Percentiles rank a stretch among this genome's conserved stretches.
Conservation (phyloP, 1,140 invertebrate genomes). For the Monochamus saltuarius region DNA sequence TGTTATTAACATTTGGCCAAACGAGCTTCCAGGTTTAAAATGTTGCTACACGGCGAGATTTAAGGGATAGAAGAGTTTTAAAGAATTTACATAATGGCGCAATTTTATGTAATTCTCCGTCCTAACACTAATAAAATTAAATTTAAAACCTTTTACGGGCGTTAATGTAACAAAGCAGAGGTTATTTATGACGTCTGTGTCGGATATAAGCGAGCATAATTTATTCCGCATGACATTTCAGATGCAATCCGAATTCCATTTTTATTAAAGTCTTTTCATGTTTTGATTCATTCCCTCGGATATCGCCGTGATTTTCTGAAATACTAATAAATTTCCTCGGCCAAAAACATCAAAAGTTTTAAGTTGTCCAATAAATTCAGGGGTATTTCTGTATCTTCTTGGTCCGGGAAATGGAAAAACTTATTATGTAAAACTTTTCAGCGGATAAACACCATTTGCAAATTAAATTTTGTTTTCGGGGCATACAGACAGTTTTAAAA, state of each 20-base stretch:
- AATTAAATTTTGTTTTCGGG: constrained; percentile 18
- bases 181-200: constrained; percentile 1
- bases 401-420: constrained; percentile 17
- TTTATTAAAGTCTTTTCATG: too few relatives aligned
- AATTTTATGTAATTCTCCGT: not conserved
- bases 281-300: too few relatives aligned
- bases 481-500: constrained; percentile 6
- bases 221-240: too few relatives aligned
- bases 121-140: not conserved
- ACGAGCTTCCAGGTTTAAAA: too few relatives aligned
- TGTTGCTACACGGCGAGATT: not conserved
- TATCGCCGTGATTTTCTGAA: not conserved
- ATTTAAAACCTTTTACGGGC: constrained; percentile 1
- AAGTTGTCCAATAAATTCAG: constrained; percentile 14
- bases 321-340: constrained; percentile 2
- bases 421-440: constrained; percentile 15
- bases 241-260: too few relatives aligned
- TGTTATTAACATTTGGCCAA: too few relatives aligned
- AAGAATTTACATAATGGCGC: constrained; percentile 2
- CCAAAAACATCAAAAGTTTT: constrained; percentile 13
- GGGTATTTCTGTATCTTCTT: constrained; percentile 12
- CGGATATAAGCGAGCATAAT: not conserved
- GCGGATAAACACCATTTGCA: constrained; percentile 20
- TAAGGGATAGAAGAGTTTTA: constrained; percentile 7
- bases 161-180: not conserved